A percentile compares a stretch with the other conserved stretches of the same genome.
These are phyloP conservation scores for Andrena hattorfiana DNA, from an alignment of 2,888 invertebrate species.

Conservation along the genomic window DNA sequence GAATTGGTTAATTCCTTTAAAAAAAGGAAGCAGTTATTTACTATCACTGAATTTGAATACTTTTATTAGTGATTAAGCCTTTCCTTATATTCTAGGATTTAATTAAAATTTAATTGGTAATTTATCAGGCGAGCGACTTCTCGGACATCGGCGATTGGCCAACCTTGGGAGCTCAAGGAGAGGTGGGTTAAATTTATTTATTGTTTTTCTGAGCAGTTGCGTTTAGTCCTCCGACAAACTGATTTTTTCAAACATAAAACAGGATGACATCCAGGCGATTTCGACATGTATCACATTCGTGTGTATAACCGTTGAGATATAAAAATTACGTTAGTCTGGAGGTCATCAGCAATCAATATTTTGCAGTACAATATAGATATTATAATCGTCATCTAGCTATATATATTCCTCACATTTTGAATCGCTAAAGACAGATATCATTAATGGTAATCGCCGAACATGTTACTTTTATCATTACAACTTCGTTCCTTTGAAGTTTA, in stretches of 20 bases:
- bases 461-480: no score
- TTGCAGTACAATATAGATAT: no score
- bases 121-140: constrained; percentile 92
- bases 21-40: no score
- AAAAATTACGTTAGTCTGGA: no score
- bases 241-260: neutral
- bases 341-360: no score
- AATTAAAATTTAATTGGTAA: constrained; percentile 44
- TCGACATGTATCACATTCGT: no score
- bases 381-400: no score
- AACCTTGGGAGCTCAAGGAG: constrained; percentile 90
- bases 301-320: no score
- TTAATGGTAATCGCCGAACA: no score
- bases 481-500: neutral
- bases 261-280: no score
- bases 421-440: neutral
- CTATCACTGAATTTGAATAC: no score
- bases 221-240: constrained; percentile 3
- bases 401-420: neutral
- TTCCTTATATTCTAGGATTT: constrained; percentile 2
- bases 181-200: constrained; percentile 82
- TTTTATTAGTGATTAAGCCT: neutral
- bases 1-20: no score
- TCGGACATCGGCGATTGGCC: constrained; percentile 97
- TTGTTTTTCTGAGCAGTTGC: constrained; percentile 6